Evolutionary conservation across 2,888 invertebrate genomes (phyloP), one percentile per base, ranked within the genome.

Genomic region (Choreutis nemorana): DNA sequence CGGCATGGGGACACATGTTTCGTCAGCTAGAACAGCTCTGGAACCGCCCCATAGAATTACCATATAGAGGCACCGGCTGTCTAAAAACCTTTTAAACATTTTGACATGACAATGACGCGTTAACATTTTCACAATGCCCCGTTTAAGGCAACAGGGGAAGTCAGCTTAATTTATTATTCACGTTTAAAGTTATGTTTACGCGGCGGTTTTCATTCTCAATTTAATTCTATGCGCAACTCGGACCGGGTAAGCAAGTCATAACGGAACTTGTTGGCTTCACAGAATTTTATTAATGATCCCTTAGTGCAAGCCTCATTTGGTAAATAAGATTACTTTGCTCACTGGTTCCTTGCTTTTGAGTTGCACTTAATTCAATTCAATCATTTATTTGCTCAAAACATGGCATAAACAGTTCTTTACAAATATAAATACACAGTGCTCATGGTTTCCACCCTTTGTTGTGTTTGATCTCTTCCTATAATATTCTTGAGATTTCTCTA

Each of bases 61-160:
- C 71, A 73, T 71, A 70, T 59, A n/a, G n/a, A 59, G 63, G 65
- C 64, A 60, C 58, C 48, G 53, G 34, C 50, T 42, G 42, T 44
- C 48, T 48, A 59, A 54, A 33, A 57, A 53, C 55, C 51, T 58
- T 65, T 65, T 68, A 59, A 55, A 60, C 58, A 55, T 52, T 65
- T 60, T 66, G 65, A 72, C 70, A 67, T 60, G 61, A 73, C 71
- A 68, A 66, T 65, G 65, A 70, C 56, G 61, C 61, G 71, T 71
- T 67, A 71, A 70, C 67, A 61, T 62, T 56, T 50, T 54, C 50
- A 70, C 67, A 68, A 70, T 64, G 46, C 50, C 40, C 55, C 53
- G 63, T 64, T n/a, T 65, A 64, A 57, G 58, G 55, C 50, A 43
- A 52, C 65, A 65, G 58, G 53, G 57, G 60, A 59, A 63, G 55